Evolutionary conservation across 2,888 invertebrate species (phyloP).

Genomic region (Syrista parreyssii): DNA sequence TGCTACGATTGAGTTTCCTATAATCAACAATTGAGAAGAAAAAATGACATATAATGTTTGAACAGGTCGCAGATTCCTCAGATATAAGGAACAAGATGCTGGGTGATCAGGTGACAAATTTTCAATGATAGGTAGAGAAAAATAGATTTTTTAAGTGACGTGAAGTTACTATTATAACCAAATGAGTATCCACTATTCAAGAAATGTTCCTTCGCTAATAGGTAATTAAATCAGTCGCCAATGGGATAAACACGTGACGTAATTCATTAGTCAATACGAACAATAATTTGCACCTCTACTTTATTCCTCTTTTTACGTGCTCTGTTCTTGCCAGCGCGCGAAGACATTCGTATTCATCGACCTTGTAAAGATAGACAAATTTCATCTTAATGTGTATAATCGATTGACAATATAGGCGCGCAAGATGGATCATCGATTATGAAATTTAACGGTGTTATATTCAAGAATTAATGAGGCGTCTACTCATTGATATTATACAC

Average conservation of each 20-base stretch:
- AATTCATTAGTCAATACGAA: constrained; percentile 11
- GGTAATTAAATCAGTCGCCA: constrained; percentile 27
- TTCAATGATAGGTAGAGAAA: not conserved
- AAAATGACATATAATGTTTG: too few species aligned
- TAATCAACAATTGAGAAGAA: too few species aligned
- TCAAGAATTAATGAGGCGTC: not conserved
- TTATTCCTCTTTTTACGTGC: not conserved
- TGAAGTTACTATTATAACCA: too few species aligned
- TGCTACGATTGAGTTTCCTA: too few species aligned
- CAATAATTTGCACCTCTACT: not conserved
- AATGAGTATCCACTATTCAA: not conserved
- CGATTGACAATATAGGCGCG: not conserved
- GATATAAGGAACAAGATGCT: not conserved
- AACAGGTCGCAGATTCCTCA: too few species aligned
- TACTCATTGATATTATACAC: not conserved
- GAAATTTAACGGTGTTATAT: not conserved
- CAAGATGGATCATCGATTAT: not conserved
- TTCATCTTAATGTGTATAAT: not conserved
- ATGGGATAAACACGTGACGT: constrained; percentile 28
- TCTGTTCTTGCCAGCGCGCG: not conserved
- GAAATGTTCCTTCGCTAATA: constrained; percentile 15
- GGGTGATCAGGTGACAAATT: not conserved
- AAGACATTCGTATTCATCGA: not conserved
- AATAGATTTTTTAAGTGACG: not conserved
- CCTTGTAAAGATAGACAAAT: not conserved